Evolutionary conservation across 2,888 invertebrate genomes (phyloP).

Genomic region (Andrena hattorfiana): DNA sequence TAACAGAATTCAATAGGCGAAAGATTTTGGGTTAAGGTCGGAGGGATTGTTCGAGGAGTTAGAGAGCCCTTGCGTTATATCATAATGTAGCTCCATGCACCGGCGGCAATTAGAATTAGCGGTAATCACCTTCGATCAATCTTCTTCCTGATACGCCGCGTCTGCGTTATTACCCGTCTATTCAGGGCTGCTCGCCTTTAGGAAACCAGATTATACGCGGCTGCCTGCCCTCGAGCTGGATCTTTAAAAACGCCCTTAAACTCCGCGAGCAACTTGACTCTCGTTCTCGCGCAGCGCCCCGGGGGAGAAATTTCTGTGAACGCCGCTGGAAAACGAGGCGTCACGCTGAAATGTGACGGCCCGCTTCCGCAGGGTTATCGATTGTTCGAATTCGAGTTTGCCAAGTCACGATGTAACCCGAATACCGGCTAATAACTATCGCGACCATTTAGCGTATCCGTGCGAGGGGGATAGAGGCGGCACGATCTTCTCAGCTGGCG

Average conservation of each 20-base stretch:
- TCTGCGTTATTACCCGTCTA: conserved; percentile 15
- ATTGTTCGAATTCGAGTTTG: conserved; percentile 26
- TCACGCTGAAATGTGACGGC: conserved; percentile 19
- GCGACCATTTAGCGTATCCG: conserved; percentile 1
- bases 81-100: conserved; percentile 20
- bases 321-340: neutral
- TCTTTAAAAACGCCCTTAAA: conserved; percentile 8
- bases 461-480: neutral
- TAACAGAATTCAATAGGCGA: conserved; percentile 31
- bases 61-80: conserved; percentile 8
- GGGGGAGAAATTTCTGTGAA: neutral
- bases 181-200: neutral
- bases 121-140: conserved; percentile 46
- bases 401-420: conserved; percentile 44
- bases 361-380: conserved; percentile 29
- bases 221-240: neutral
- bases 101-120: conserved; percentile 50
- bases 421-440: conserved; percentile 31
- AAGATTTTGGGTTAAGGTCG: conserved; percentile 47
- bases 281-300: neutral
- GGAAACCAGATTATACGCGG: conserved; percentile 20
- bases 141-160: conserved; percentile 20
- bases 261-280: neutral
- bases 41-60: conserved; percentile 21
- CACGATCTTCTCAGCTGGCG: neutral